Conservation (phyloP, 2,888 invertebrate genomes). For the Orchesella flavescens region DNA sequence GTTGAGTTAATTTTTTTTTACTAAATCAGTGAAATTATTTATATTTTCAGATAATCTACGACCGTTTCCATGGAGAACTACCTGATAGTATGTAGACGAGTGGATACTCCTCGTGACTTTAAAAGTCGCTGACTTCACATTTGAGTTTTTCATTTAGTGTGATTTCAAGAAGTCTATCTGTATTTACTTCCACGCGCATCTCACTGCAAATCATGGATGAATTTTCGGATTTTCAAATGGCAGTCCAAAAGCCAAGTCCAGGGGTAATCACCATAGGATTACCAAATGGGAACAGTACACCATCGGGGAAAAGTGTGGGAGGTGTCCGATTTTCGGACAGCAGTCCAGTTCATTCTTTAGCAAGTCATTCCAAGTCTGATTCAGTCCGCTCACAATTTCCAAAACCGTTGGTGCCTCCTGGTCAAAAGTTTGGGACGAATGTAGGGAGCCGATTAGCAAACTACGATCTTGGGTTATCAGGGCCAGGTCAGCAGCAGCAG, state of each 20-base stretch:
- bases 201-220: conserved; percentile 73
- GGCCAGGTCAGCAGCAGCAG: not conserved
- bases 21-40: too few species aligned
- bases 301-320: conserved; percentile 72
- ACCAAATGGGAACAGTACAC: conserved; percentile 50
- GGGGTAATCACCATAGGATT: conserved; percentile 71
- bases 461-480: conserved; percentile 74
- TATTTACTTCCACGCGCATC: too few species aligned
- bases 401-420: conserved; percentile 21
- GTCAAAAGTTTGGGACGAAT: conserved; percentile 48
- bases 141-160: too few species aligned
- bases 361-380: conserved; percentile 58
- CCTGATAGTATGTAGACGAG: not conserved
- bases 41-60: not conserved
- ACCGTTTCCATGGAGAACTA: not conserved
- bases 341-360: conserved; percentile 63
- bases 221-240: conserved; percentile 77
- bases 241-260: conserved; percentile 68
- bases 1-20: too few species aligned
- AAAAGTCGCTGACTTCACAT: not conserved
- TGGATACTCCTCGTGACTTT: not conserved
- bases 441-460: conserved; percentile 76
- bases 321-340: conserved; percentile 60
- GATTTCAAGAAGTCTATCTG: too few species aligned
- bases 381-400: conserved; percentile 31